phyloP scores from a whole-genome alignment of 2,797 vertebrate genomes.

The Amblyraja radiata region DNA sequence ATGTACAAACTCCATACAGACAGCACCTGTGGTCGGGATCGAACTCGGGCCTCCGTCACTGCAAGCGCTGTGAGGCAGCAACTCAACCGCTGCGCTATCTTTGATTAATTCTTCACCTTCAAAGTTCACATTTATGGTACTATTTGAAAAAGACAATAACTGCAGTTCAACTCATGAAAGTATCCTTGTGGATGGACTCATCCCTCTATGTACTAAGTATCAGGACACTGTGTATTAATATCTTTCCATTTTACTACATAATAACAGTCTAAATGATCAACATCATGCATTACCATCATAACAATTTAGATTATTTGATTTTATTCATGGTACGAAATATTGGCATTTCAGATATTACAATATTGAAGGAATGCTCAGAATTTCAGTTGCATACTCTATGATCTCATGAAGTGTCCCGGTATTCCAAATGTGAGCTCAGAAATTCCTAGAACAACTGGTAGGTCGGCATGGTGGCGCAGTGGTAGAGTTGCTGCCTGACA shows the following conservation, averaged over 20 bases:
- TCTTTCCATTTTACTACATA: background rate
- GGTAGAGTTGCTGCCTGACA: too few species aligned
- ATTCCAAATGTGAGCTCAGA: background rate
- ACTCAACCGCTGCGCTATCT: too few species aligned
- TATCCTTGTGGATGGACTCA: background rate
- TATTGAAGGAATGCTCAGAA: background rate
- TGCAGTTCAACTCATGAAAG: background rate
- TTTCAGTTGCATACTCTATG: background rate
- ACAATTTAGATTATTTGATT: background rate
- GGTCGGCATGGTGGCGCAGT: too few species aligned
- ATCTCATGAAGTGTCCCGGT: background rate
- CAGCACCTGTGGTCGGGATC: too few species aligned
- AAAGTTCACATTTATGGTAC: background rate
- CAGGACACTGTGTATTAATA: background rate
- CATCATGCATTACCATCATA: background rate
- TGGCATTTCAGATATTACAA: background rate
- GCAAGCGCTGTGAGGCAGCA: too few species aligned
- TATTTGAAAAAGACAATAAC: background rate
- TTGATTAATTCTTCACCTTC: background rate
- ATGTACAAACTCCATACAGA: too few species aligned
- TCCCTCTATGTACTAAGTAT: background rate
- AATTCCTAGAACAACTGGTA: background rate
- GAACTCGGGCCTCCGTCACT: too few species aligned
- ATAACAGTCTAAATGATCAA: background rate
- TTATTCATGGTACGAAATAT: background rate